These are phyloP conservation scores for Micronycteris hirsuta DNA, from an alignment of 2,113 vertebrate species.

Conservation along the genomic window DNA sequence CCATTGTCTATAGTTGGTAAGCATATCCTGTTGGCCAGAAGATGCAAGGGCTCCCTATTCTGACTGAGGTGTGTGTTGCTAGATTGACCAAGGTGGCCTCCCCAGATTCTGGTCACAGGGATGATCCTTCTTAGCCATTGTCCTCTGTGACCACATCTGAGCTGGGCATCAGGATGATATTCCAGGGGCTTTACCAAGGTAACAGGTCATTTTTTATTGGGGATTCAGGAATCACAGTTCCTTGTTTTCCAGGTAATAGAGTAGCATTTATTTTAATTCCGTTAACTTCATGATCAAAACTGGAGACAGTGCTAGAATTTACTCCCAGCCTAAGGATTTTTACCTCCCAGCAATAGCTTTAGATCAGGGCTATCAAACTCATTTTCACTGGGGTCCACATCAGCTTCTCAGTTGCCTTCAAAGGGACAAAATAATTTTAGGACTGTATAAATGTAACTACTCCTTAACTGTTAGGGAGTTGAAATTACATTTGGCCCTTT, in stretches of 20 bases:
- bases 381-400: too few species aligned
- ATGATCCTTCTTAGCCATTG: not conserved
- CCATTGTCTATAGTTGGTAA: not conserved
- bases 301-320: not conserved
- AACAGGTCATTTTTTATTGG: not conserved
- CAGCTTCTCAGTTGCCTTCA: too few species aligned
- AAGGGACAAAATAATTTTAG: too few species aligned
- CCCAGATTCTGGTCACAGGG: not conserved
- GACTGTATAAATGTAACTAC: too few species aligned
- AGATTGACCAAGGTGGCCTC: not conserved
- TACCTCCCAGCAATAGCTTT: not conserved
- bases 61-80: not conserved
- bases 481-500: too few species aligned
- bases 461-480: too few species aligned
- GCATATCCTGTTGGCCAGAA: not conserved
- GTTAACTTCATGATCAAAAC: not conserved
- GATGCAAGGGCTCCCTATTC: not conserved
- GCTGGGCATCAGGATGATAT: not conserved
- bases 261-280: slow-evolving; percentile 19
- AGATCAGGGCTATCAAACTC: too few species aligned
- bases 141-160: not conserved
- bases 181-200: not conserved
- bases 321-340: not conserved
- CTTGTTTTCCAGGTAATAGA: not conserved
- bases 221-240: not conserved